Evolutionary conservation across 2,888 invertebrate genomes (phyloP), one percentile per base, ranked within the genome.

Genomic region (Andricus quercusramuli): DNA sequence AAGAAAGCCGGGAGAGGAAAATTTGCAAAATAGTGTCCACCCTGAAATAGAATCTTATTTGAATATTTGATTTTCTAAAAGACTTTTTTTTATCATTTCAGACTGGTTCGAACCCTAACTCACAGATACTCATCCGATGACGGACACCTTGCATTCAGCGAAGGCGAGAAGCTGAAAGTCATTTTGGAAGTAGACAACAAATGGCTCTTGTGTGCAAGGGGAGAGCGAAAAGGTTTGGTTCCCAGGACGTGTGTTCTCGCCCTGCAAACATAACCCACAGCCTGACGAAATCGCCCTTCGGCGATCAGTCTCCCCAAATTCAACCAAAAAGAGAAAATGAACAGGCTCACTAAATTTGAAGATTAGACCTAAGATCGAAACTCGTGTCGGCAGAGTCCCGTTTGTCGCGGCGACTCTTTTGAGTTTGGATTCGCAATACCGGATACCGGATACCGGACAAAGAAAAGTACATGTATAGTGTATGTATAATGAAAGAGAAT

Each of bases 171-270:
- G 66, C 93, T 97, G 70, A 95, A 95, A 83, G 94, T 97, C 56
- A 95, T 96, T 76, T 93, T 96, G 44, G 96, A 96, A 88, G 96
- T 97, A 68, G 96, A 97, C 91, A 95, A 95, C 88, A 96, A 96
- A 87, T 96, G 96, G 95, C 92, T 96, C 85, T 93, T 97, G 80
- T 97, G 97, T 91, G 96, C 96, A 88, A 93, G 96, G 86, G 96
- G 96, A 11, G 96, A 96, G 62, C 95, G 95, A 88, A 96, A 96
- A 90, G 97, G 97, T 81, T 93, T 97, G 64, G 97, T 97, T 65
- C 96, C 96, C 3, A 94, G 95, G 81, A 95, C 95, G 82, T 96
- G 96, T 56, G 96, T 96, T 29, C 89, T 89, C 81, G 82, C 88
- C 37, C 81, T 92, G 83, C 92, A 90, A 83, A 92, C 92, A 87